A percentile compares a stretch with the other conserved stretches of the same genome.
phyloP scores from a whole-genome alignment of 2,888 invertebrate genomes.

The Ypsolopha sequella region DNA sequence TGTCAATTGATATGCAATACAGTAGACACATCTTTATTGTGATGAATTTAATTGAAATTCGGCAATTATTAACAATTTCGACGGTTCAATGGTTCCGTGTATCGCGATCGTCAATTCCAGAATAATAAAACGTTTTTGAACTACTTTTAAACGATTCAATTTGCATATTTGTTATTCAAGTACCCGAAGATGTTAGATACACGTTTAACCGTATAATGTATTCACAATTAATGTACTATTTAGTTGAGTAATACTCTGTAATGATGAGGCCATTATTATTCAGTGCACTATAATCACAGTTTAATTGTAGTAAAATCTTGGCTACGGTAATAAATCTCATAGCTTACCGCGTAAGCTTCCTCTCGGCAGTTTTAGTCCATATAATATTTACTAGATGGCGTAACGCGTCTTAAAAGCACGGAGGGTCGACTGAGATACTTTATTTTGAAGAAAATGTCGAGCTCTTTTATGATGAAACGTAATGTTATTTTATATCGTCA shows the following conservation, averaged over 20 bases:
- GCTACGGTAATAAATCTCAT: too few species aligned
- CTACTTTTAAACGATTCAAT: too few species aligned
- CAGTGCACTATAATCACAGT: too few species aligned
- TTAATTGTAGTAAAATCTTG: too few species aligned
- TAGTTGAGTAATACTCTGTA: not conserved
- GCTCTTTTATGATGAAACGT: too few species aligned
- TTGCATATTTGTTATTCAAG: too few species aligned
- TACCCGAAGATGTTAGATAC: not conserved
- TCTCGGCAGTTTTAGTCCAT: not conserved
- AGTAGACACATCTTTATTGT: slow-evolving; percentile 21
- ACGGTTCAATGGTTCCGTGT: not conserved
- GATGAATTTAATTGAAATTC: slow-evolving; percentile 23
- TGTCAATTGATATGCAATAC: slow-evolving; percentile 16
- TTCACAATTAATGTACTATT: not conserved
- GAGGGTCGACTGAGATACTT: too few species aligned
- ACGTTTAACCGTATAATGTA: not conserved
- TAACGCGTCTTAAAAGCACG: not conserved
- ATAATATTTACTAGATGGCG: slow-evolving; percentile 3
- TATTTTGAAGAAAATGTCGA: too few species aligned
- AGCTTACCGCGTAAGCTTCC: too few species aligned
- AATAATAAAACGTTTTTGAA: not conserved
- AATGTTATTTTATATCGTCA: too few species aligned
- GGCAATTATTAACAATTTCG: not conserved
- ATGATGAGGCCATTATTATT: too few species aligned
- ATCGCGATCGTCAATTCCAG: not conserved